A percentile compares a stretch with the other conserved stretches of the same genome.
Conservation (phyloP, 2,113 vertebrate species). For the Gobius niger region DNA sequence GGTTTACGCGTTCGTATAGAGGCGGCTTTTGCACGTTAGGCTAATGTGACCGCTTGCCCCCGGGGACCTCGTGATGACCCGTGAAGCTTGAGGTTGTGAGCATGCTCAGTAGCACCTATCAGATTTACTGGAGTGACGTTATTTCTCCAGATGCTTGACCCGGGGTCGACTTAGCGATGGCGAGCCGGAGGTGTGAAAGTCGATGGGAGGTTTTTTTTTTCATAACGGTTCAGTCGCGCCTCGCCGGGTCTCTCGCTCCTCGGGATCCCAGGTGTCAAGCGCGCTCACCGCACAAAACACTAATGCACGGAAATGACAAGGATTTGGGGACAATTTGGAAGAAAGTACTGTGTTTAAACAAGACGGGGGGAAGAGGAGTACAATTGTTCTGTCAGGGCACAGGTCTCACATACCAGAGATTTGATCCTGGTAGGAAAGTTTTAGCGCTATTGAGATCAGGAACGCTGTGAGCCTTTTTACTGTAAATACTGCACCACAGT, state of each 20-base stretch:
- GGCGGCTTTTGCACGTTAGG: neutral
- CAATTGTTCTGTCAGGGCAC: constrained; percentile 9
- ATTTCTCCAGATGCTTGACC: constrained; percentile 44
- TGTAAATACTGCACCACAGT: too few relatives aligned
- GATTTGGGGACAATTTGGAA: constrained; percentile 6
- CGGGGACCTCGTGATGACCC: constrained; percentile 33
- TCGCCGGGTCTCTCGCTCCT: constrained; percentile 55
- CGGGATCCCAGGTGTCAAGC: constrained; percentile 52
- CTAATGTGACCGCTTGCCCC: constrained; percentile 14
- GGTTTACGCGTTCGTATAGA: neutral
- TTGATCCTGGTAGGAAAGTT: neutral
- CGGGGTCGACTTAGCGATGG: constrained; percentile 31
- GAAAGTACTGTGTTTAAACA: constrained; percentile 19
- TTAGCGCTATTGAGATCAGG: neutral
- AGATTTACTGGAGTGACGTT: neutral
- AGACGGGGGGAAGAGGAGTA: constrained; percentile 8
- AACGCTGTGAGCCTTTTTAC: too few relatives aligned
- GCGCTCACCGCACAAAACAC: constrained; percentile 51
- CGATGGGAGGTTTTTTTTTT: constrained; percentile 25
- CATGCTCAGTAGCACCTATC: constrained; percentile 25
- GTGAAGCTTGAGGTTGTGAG: constrained; percentile 17
- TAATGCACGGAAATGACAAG: constrained; percentile 36
- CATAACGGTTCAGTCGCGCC: constrained; percentile 51
- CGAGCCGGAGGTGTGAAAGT: constrained; percentile 53
- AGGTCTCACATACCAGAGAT: constrained; percentile 17